Percentiles rank a stretch among this genome's conserved stretches.
phyloP scores from a whole-genome alignment of 2,888 invertebrate genomes.

The Chymomyza fuscimana region DNA sequence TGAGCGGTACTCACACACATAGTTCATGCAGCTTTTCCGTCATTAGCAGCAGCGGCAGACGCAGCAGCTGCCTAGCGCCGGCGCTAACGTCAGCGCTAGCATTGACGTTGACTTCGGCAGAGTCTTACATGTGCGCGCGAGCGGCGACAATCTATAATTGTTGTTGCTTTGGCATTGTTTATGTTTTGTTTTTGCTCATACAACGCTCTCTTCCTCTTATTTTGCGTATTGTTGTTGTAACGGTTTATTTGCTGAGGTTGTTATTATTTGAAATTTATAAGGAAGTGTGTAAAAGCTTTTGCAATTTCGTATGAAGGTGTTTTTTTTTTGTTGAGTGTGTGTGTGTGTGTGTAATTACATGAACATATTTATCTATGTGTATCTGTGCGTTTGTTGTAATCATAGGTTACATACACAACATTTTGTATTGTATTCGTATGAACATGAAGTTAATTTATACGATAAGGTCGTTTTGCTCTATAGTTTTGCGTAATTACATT shows the following conservation, averaged over 20 bases:
- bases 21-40: too few species aligned
- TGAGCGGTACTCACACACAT: neutral
- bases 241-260: constrained; percentile 11
- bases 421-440: constrained; percentile 16
- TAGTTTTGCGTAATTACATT: constrained; percentile 69
- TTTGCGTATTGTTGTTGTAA: constrained; percentile 6
- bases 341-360: neutral
- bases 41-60: too few species aligned
- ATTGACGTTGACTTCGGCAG: constrained; percentile 20
- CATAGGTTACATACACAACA: constrained; percentile 56
- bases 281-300: constrained; percentile 55
- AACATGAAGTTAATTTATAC: constrained; percentile 62
- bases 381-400: constrained; percentile 52
- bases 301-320: constrained; percentile 53
- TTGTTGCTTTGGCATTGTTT: constrained; percentile 46
- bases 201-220: constrained; percentile 23
- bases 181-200: constrained; percentile 37
- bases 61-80: neutral
- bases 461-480: constrained; percentile 72
- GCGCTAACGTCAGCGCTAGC: constrained; percentile 25
- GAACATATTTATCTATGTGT: constrained; percentile 33
- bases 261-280: constrained; percentile 28
- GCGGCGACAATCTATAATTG: constrained; percentile 41
- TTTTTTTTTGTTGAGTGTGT: constrained; percentile 25
- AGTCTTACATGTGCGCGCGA: constrained; percentile 38